phyloP scores from a whole-genome alignment of 2,113 vertebrate species.

The Rhea americana region DNA sequence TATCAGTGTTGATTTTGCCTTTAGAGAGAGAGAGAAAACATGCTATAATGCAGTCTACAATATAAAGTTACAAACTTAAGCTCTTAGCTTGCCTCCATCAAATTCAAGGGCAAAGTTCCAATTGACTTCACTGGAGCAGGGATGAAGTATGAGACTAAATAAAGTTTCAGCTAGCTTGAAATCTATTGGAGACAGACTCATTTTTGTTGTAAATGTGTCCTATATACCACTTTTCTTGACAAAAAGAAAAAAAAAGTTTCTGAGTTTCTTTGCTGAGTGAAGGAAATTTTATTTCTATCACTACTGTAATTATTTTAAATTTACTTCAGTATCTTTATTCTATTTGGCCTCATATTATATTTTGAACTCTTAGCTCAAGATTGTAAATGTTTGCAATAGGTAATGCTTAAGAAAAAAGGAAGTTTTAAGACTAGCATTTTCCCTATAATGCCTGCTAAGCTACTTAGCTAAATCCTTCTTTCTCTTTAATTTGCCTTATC shows the following conservation, averaged over 20 bases:
- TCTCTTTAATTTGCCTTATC: constrained; percentile 29
- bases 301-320: not conserved
- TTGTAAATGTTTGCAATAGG: not conserved
- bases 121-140: not conserved
- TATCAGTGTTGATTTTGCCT: not conserved
- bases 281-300: not conserved
- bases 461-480: constrained; percentile 25
- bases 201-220: not conserved
- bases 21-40: not conserved
- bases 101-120: constrained; percentile 16
- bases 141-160: constrained; percentile 12
- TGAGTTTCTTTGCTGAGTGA: not conserved
- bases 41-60: not conserved
- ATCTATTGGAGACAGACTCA: not conserved
- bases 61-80: not conserved
- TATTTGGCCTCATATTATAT: not conserved
- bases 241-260: not conserved
- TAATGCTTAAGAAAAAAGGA: not conserved
- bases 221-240: not conserved
- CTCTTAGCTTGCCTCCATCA: not conserved
- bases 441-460: constrained; percentile 2
- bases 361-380: not conserved
- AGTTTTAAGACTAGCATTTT: not conserved
- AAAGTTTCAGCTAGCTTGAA: not conserved
- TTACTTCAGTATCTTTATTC: not conserved